Conservation (phyloP, 1,140 invertebrate genomes). For the Magallana ariakensis region DNA sequence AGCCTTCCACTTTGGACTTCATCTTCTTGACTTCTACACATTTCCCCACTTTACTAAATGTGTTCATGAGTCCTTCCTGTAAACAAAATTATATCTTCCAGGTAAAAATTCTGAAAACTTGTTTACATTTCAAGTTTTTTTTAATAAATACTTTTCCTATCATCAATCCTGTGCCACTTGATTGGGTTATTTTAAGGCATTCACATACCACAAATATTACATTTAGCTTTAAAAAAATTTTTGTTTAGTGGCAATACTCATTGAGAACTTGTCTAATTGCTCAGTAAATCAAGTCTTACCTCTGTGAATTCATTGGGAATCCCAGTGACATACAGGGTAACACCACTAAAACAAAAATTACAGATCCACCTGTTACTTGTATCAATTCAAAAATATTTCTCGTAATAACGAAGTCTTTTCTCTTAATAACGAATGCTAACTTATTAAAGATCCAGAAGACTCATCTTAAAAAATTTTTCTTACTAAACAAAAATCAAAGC, state of each 20-base stretch:
- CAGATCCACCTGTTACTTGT: neutral
- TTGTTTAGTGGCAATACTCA: too few species aligned
- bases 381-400: neutral
- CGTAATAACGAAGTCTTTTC: too few species aligned
- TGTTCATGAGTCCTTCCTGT: conserved; percentile 49
- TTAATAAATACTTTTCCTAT: too few species aligned
- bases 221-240: too few species aligned
- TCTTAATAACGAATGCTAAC: too few species aligned
- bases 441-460: neutral
- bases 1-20: conserved; percentile 12
- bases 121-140: neutral
- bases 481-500: too few species aligned
- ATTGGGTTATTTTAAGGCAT: too few species aligned
- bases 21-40: conserved; percentile 32
- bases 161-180: too few species aligned
- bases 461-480: too few species aligned
- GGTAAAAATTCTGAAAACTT: too few species aligned
- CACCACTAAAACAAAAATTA: conserved; percentile 30
- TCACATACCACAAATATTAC: too few species aligned
- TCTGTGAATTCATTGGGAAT: conserved; percentile 51
- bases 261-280: too few species aligned
- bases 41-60: conserved; percentile 49
- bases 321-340: conserved; percentile 39
- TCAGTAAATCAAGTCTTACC: conserved; percentile 19
- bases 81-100: neutral